These are phyloP conservation scores for Epinotia ramella DNA, from an alignment of 2,888 invertebrate species.

Conservation along the genomic window DNA sequence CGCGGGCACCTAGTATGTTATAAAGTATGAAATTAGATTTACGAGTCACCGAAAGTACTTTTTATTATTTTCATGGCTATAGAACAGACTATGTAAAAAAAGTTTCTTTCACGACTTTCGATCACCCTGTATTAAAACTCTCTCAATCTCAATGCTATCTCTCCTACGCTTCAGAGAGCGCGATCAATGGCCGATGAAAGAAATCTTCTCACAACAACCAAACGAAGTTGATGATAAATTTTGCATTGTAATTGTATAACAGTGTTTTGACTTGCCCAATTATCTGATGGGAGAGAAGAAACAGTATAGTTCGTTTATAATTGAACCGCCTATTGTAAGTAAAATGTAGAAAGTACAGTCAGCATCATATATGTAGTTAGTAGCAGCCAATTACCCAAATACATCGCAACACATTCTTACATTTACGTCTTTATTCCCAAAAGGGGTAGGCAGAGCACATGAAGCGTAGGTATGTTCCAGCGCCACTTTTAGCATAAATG, in stretches of 20 bases:
- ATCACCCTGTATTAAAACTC: neutral
- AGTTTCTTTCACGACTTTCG: neutral
- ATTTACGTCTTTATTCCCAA: too few relatives aligned
- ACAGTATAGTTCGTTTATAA: constrained; percentile 1
- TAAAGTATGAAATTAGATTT: too few relatives aligned
- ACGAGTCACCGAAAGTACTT: too few relatives aligned
- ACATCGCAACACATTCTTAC: too few relatives aligned
- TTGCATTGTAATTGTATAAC: constrained; percentile 20
- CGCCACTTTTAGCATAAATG: too few relatives aligned
- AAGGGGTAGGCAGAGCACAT: too few relatives aligned
- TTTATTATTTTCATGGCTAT: too few relatives aligned
- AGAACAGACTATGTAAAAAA: too few relatives aligned
- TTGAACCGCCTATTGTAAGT: constrained; percentile 4
- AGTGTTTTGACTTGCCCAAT: constrained; percentile 36
- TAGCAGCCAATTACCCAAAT: too few relatives aligned
- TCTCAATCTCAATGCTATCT: constrained; percentile 36
- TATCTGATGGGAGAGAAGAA: constrained; percentile 2
- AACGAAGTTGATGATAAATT: constrained; percentile 38
- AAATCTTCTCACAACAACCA: constrained; percentile 39
- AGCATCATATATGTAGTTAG: too few relatives aligned
- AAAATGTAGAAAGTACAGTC: neutral
- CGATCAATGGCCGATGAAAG: constrained; percentile 36
- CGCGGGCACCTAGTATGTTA: too few relatives aligned
- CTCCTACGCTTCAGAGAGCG: constrained; percentile 29
- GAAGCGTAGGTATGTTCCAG: too few relatives aligned